Evolutionary conservation across 2,888 invertebrate genomes (phyloP).

Genomic region (Ichneumon xanthorius): DNA sequence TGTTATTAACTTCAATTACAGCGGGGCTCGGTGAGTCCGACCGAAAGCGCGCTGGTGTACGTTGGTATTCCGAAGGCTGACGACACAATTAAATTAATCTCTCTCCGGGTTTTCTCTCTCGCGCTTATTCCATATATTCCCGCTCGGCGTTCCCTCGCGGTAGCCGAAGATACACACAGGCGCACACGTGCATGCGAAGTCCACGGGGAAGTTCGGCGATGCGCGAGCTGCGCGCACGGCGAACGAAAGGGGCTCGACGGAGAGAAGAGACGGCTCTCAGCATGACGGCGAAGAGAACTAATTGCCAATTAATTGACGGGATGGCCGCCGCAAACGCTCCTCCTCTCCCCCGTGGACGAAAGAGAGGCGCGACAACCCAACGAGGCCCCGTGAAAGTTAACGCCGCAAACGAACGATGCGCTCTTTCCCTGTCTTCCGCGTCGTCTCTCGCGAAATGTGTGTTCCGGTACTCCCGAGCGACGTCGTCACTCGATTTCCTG

Average conservation of each 20-base stretch:
- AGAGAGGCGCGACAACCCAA: conserved; percentile 49
- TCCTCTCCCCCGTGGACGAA: conserved; percentile 19
- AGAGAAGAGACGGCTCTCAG: conserved; percentile 45
- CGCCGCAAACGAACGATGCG: conserved; percentile 52
- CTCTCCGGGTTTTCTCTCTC: conserved; percentile 20
- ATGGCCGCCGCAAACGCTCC: conserved; percentile 20
- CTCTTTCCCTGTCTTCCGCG: conserved; percentile 29
- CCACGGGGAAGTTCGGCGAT: conserved; percentile 29
- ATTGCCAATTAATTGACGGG: conserved; percentile 70
- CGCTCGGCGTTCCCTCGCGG: conserved; percentile 15
- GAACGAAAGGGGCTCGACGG: conserved; percentile 37
- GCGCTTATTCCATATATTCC: background rate
- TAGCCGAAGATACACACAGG: conserved; percentile 16
- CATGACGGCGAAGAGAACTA: conserved; percentile 67
- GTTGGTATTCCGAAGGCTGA: conserved; percentile 59
- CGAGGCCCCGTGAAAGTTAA: conserved; percentile 73
- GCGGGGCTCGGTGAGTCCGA: conserved; percentile 40
- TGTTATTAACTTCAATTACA: conserved; percentile 69
- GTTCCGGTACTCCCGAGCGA: conserved; percentile 13
- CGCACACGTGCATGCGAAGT: conserved; percentile 13
- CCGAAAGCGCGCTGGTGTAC: conserved; percentile 48
- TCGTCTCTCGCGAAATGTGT: conserved; percentile 16
- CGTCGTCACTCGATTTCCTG: conserved; percentile 18
- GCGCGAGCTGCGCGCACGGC: conserved; percentile 17
- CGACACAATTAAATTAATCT: conserved; percentile 70